Evolutionary conservation across 2,797 vertebrate genomes (phyloP), one percentile per base, ranked within the genome.

Genomic region (Bradypus variegatus): DNA sequence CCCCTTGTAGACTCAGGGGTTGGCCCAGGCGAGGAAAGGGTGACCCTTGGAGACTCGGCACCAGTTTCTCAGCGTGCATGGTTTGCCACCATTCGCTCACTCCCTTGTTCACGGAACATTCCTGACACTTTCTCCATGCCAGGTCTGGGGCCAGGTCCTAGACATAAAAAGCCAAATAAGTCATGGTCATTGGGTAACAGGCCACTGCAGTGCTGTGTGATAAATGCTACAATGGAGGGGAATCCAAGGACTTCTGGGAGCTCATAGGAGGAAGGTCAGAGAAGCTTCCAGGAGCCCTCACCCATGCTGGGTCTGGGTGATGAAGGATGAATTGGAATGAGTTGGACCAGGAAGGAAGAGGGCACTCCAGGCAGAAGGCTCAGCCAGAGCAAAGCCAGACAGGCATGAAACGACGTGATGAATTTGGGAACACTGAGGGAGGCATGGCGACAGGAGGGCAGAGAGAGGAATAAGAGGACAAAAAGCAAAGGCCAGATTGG

Each of bases 321-420:
- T 3, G n/a, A 41, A 62, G 82, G 18, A 23, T 2, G 8, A 60
- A 53, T 2, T 73, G 41, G 55, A 14, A 1, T 27, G 8, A 25
- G 77, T 33, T 2, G 50, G 78, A 76, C 31, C 14, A 29, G 45
- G n/a, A 58, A 48, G n/a, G 12, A 69, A 1, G 6, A 29, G 50
- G 13, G 8, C 2, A 0, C 10, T 75, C 58, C n/a, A 33, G 76
- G 45, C 50, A 29, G 60, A 45, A 3, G 23, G 19, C 77, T 81
- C 67, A 5, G 48, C 55, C 14, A 83, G 64, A 64, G 25, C 36
- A 45, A 31, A 75, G 85, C 15, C 41, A 16, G 38, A 69, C 33
- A 48, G 31, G 21, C 1, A 0, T 23, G 65, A 72, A 65, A n/a
- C 0, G 12, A 25, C 0, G 1, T 38, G 19, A 69, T 33, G 25